phyloP scores from a whole-genome alignment of 2,888 invertebrate species.

The Volucella inflata region DNA sequence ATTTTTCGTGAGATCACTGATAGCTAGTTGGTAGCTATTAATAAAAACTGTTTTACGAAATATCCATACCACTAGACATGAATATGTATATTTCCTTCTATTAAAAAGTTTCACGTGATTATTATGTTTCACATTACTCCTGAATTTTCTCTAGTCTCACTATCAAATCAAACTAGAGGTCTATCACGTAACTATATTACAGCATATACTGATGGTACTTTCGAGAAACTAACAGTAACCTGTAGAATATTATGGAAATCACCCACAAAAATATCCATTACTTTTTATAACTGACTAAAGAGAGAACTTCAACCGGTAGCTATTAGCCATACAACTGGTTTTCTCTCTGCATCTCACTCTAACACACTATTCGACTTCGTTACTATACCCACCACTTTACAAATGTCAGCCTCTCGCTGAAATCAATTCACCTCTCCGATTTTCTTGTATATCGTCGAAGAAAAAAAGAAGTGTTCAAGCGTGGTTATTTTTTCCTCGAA shows the following conservation, averaged over 20 bases:
- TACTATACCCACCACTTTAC: slow-evolving; percentile 65
- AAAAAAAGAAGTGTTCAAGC: slow-evolving; percentile 75
- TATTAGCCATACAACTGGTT: slow-evolving; percentile 63
- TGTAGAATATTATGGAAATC: not conserved
- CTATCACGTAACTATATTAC: too few relatives aligned
- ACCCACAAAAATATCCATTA: not conserved
- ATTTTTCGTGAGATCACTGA: too few relatives aligned
- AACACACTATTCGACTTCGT: slow-evolving; percentile 30
- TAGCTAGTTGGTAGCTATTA: too few relatives aligned
- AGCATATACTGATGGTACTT: too few relatives aligned
- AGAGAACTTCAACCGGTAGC: slow-evolving; percentile 63
- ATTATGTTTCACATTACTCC: too few relatives aligned
- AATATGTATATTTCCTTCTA: too few relatives aligned
- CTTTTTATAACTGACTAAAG: not conserved
- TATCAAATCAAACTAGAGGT: too few relatives aligned
- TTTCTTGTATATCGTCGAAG: slow-evolving; percentile 75
- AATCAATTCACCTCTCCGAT: slow-evolving; percentile 72
- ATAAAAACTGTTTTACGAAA: too few relatives aligned
- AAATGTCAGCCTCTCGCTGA: slow-evolving; percentile 74
- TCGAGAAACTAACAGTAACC: too few relatives aligned
- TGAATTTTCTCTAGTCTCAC: too few relatives aligned
- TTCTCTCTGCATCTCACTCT: slow-evolving; percentile 35
- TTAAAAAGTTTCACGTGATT: too few relatives aligned
- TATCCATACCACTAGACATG: rapidly evolving
- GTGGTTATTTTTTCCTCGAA: slow-evolving; percentile 72